Percentiles rank a stretch among this genome's conserved stretches.
These are phyloP conservation scores for Malacosoma neustria DNA, from an alignment of 2,888 invertebrate species.

Conservation along the genomic window DNA sequence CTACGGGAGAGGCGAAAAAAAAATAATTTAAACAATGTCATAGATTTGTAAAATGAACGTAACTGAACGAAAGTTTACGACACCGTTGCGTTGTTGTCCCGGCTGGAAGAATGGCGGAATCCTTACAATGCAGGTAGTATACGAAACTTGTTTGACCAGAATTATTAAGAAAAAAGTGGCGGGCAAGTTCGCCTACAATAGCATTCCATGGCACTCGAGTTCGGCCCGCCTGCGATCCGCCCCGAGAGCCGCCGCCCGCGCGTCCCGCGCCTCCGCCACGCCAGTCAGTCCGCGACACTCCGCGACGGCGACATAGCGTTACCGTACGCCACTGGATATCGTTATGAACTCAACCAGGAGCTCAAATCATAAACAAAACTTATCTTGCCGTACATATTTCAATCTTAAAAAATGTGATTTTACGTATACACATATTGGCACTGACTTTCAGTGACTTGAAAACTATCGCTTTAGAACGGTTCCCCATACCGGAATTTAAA, in stretches of 20 bases:
- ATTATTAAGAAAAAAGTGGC: slow-evolving; percentile 69
- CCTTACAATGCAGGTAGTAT: slow-evolving; percentile 74
- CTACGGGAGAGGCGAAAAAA: too few species aligned
- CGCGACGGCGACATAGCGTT: slow-evolving; percentile 52
- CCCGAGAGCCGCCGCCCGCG: slow-evolving; percentile 31
- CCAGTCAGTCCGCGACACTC: slow-evolving; percentile 19
- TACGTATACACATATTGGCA: not conserved
- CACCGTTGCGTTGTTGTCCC: slow-evolving; percentile 45
- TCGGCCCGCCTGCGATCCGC: slow-evolving; percentile 53
- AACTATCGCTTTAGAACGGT: not conserved
- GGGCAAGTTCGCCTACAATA: slow-evolving; percentile 73
- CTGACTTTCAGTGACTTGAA: not conserved
- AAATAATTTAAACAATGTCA: too few species aligned
- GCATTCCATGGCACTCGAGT: slow-evolving; percentile 46
- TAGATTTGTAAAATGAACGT: too few species aligned
- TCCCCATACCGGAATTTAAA: slow-evolving; percentile 12
- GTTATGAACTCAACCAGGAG: slow-evolving; percentile 29
- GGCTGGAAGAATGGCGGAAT: slow-evolving; percentile 66
- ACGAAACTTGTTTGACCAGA: slow-evolving; percentile 74
- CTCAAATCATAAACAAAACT: slow-evolving; percentile 37
- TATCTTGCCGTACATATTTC: too few species aligned
- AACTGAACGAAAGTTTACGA: slow-evolving; percentile 48
- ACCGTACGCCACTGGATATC: slow-evolving; percentile 38
- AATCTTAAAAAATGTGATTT: not conserved
- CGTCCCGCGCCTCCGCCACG: slow-evolving; percentile 19